Percentiles rank a stretch among this genome's conserved stretches.
These are phyloP conservation scores for Sebastes hubbsi DNA, from an alignment of 2,797 vertebrate species.

Conservation along the genomic window DNA sequence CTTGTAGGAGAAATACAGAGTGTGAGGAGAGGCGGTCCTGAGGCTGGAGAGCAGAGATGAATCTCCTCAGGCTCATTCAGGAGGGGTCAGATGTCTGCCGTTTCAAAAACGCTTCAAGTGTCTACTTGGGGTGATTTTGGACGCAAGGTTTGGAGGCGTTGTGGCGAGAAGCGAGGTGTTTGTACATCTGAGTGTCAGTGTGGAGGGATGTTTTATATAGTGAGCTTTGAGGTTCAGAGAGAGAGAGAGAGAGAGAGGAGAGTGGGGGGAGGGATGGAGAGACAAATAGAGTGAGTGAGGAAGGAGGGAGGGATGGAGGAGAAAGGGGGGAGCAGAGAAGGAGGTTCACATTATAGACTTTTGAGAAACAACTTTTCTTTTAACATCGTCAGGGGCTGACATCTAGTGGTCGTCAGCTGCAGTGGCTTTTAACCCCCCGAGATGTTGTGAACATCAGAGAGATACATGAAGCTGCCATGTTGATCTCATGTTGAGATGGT, in stretches of 20 bases:
- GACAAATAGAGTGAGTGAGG: conserved; percentile 23
- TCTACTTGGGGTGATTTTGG: neutral
- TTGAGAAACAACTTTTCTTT: conserved; percentile 67
- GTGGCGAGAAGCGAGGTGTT: conserved; percentile 51
- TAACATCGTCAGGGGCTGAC: conserved; percentile 50
- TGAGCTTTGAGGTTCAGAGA: conserved; percentile 47
- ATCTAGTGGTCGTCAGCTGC: conserved; percentile 64
- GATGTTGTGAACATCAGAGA: neutral
- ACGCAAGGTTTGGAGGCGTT: conserved; percentile 17
- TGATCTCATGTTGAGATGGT: neutral
- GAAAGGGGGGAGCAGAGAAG: conserved; percentile 12
- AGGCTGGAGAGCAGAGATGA: conserved; percentile 30
- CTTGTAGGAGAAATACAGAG: conserved; percentile 45
- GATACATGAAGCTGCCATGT: neutral
- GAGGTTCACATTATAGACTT: conserved; percentile 56
- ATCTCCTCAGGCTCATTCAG: conserved; percentile 61
- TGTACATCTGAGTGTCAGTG: conserved; percentile 67
- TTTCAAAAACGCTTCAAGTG: neutral
- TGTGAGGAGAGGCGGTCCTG: conserved; percentile 38
- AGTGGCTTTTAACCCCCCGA: neutral
- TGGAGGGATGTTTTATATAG: conserved; percentile 73
- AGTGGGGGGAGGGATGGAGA: conserved; percentile 23
- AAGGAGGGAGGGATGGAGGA: neutral
- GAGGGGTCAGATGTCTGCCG: conserved; percentile 50
- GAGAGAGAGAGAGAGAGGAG: conserved; percentile 37